phyloP scores from a whole-genome alignment of 2,797 vertebrate species.

The Ambastaia sidthimunki region DNA sequence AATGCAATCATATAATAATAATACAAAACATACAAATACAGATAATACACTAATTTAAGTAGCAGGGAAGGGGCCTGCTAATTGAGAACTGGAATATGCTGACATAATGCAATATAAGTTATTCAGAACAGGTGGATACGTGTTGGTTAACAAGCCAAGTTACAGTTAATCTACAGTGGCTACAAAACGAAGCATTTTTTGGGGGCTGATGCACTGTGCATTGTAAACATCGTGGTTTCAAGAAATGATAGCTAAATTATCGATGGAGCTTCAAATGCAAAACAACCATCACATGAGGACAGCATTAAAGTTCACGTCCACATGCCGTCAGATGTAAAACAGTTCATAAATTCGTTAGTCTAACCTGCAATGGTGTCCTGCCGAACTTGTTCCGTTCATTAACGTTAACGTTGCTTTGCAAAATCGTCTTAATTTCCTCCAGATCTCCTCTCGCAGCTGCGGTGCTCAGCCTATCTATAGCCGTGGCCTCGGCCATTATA shows the following conservation, averaged over 20 bases:
- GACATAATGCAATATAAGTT: neutral
- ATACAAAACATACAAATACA: too few species aligned
- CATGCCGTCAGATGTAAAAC: too few species aligned
- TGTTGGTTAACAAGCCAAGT: neutral
- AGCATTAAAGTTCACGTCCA: neutral
- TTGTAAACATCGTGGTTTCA: constrained; percentile 15
- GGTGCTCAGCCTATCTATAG: constrained; percentile 83
- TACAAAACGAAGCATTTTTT: constrained; percentile 5
- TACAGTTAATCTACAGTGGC: neutral
- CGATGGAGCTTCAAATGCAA: too few species aligned
- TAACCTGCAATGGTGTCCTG: constrained; percentile 93
- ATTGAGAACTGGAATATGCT: neutral
- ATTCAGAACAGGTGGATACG: constrained; percentile 23
- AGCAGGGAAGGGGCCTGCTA: neutral
- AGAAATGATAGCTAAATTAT: neutral
- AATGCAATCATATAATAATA: neutral
- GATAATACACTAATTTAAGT: neutral
- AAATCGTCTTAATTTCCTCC: constrained; percentile 77
- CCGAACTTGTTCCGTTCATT: constrained; percentile 86
- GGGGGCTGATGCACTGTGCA: constrained; percentile 10
- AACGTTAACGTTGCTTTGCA: constrained; percentile 85
- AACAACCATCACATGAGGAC: too few species aligned
- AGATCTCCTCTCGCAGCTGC: constrained; percentile 89
- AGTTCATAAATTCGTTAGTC: constrained; percentile 65
- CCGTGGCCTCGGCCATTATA: constrained; percentile 81